A percentile compares a stretch with the other conserved stretches of the same genome.
These are phyloP conservation scores for Dicrostonyx torquatus DNA, from an alignment of 2,797 vertebrate genomes.

Conservation along the genomic window DNA sequence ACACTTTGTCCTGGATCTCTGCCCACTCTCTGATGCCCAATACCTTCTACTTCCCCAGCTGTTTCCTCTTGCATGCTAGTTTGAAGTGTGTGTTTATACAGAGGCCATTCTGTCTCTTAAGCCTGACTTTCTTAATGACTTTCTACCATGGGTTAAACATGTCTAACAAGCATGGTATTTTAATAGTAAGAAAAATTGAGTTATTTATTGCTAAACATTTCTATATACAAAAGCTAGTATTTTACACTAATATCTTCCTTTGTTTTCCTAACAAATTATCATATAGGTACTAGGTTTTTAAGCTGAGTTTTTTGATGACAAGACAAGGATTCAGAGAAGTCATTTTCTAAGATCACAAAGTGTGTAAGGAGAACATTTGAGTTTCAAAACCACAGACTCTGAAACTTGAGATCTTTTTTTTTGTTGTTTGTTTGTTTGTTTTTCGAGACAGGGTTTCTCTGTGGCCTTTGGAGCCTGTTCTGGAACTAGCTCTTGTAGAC, in stretches of 20 bases:
- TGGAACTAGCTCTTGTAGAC: too few relatives aligned
- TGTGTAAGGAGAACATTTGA: neutral
- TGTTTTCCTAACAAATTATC: neutral
- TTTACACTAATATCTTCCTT: slow-evolving; percentile 12
- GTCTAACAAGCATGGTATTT: neutral
- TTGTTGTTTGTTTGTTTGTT: too few relatives aligned
- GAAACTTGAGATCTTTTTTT: neutral
- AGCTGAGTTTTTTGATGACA: neutral
- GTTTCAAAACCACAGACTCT: neutral
- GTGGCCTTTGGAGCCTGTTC: too few relatives aligned
- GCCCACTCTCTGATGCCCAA: neutral
- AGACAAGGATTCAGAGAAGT: neutral
- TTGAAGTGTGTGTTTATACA: neutral
- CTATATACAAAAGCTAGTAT: neutral
- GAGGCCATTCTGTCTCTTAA: neutral
- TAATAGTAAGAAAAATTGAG: neutral
- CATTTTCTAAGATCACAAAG: neutral
- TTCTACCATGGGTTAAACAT: neutral
- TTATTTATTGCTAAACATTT: neutral
- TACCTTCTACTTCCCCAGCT: neutral
- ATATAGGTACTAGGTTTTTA: neutral
- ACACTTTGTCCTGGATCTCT: neutral
- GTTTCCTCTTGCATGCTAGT: neutral
- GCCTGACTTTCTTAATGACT: neutral
- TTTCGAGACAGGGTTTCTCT: too few relatives aligned